These are phyloP conservation scores for Mus minutoides DNA, from an alignment of 2,797 vertebrate genomes.

Conservation along the genomic window DNA sequence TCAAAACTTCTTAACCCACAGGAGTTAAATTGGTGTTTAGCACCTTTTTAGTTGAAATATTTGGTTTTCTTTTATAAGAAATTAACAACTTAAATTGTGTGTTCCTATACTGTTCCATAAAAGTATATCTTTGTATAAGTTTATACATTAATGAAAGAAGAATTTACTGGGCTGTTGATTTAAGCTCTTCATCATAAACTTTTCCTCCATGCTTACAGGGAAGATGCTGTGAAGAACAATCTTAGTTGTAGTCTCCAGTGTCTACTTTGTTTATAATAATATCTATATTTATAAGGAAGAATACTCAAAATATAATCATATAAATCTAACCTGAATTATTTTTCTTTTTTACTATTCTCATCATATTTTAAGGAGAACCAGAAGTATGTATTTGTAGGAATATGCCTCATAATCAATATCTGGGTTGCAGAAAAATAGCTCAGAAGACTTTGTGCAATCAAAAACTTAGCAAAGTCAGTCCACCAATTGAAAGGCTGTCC, in stretches of 20 bases:
- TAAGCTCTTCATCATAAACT: background rate
- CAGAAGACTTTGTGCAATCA: background rate
- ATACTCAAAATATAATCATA: background rate
- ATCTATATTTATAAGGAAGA: conserved; percentile 17
- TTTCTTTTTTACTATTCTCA: background rate
- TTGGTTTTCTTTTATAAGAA: background rate
- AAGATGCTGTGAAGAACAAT: conserved; percentile 35
- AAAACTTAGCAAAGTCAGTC: background rate
- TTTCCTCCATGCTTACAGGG: background rate
- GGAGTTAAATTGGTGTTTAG: background rate
- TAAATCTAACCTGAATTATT: background rate
- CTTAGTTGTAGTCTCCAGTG: background rate
- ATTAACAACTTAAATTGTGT: background rate
- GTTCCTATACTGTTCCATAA: background rate
- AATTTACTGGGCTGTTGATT: background rate
- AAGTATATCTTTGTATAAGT: background rate
- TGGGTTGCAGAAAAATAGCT: background rate
- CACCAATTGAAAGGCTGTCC: conserved; percentile 17
- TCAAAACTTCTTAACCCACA: background rate
- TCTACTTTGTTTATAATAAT: background rate
- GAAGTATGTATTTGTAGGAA: background rate
- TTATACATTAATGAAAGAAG: background rate
- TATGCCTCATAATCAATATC: background rate
- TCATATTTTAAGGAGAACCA: conserved; percentile 15
- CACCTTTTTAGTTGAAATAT: background rate